These are phyloP conservation scores for Chanos chanos DNA, from an alignment of 2,797 vertebrate genomes.

Conservation along the genomic window DNA sequence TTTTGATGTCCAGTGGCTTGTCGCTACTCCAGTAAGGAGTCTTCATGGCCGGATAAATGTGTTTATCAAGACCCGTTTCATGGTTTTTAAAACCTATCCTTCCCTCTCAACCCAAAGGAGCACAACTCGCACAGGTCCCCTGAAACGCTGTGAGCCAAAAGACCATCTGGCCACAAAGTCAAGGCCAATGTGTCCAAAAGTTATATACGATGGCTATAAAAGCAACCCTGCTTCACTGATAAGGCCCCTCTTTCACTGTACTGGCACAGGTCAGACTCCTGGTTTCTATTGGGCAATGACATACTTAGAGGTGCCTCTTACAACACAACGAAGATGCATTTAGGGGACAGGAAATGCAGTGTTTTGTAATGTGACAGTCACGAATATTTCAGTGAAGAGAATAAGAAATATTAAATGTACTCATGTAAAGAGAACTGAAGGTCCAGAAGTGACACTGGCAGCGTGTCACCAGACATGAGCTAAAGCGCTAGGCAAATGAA, in stretches of 20 bases:
- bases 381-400: too few relatives aligned
- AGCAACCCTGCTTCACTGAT: neutral
- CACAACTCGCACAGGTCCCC: neutral
- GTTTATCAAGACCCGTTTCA: slow-evolving; percentile 10
- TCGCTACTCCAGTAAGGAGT: slow-evolving; percentile 6
- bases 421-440: too few relatives aligned
- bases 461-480: too few relatives aligned
- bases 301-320: neutral
- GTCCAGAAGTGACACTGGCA: too few relatives aligned
- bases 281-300: neutral
- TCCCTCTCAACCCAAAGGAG: neutral
- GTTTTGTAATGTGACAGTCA: too few relatives aligned
- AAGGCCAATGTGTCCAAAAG: slow-evolving; percentile 3
- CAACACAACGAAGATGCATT: neutral
- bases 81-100: neutral
- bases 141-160: slow-evolving; percentile 9
- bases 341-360: too few relatives aligned
- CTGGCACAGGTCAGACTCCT: neutral
- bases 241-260: neutral
- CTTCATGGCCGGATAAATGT: slow-evolving; percentile 9
- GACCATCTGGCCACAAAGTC: slow-evolving; percentile 13
- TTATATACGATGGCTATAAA: slow-evolving; percentile 4
- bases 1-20: neutral
- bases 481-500: too few relatives aligned
- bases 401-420: too few relatives aligned